phyloP scores from a whole-genome alignment of 2,888 invertebrate genomes.

The Prosapia bicincta region DNA sequence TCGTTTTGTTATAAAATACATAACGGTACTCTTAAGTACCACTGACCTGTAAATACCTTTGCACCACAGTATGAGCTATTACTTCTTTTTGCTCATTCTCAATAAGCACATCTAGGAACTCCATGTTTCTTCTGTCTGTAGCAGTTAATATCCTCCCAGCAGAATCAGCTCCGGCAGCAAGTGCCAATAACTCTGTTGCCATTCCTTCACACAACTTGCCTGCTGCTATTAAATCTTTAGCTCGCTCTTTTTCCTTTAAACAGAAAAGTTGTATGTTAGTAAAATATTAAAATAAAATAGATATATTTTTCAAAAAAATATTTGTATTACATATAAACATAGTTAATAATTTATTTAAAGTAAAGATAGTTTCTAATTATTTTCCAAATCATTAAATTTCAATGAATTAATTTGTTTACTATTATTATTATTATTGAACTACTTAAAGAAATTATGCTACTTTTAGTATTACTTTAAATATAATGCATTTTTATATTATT shows the following conservation, averaged over 20 bases:
- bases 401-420: no score
- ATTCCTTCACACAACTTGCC: slow-evolving; percentile 96
- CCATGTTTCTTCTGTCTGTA: slow-evolving; percentile 89
- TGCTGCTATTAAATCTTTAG: slow-evolving; percentile 92
- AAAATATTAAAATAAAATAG: neutral
- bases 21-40: no score
- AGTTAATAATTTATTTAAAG: neutral
- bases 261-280: neutral
- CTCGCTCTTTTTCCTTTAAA: slow-evolving; percentile 88
- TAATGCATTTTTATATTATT: no score
- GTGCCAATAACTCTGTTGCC: slow-evolving; percentile 92
- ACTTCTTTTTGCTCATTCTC: slow-evolving; percentile 99
- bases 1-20: no score
- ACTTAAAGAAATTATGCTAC: no score
- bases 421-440: no score
- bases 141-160: slow-evolving; percentile 93
- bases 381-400: no score
- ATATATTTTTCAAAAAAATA: neutral
- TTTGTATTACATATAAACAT: no score
- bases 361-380: neutral
- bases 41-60: slow-evolving; percentile 84
- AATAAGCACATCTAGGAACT: slow-evolving; percentile 94
- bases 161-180: slow-evolving; percentile 92
- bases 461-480: no score
- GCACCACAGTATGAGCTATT: slow-evolving; percentile 95